Evolutionary conservation across 2,797 vertebrate species (phyloP).

Genomic region (Aphelocoma californica): DNA sequence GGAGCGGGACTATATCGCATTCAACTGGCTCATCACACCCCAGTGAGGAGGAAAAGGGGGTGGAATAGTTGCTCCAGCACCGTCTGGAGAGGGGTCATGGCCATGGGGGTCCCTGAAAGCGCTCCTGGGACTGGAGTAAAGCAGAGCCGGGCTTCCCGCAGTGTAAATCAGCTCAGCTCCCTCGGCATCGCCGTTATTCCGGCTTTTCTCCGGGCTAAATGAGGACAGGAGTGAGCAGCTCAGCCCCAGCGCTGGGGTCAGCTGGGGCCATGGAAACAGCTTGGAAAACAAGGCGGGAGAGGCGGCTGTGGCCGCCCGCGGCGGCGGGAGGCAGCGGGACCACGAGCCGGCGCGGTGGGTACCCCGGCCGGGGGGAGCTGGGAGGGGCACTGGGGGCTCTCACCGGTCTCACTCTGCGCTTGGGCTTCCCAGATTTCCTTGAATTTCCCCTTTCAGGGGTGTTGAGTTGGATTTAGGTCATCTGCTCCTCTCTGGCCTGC

Average conservation of each 20-base stretch:
- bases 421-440: neutral
- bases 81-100: rapidly evolving
- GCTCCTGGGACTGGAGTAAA: neutral
- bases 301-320: neutral
- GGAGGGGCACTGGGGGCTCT: neutral
- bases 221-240: constrained; percentile 58
- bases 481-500: neutral
- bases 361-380: rapidly evolving
- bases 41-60: neutral
- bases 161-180: neutral
- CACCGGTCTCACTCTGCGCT: rapidly evolving
- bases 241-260: constrained; percentile 45
- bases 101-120: rapidly evolving
- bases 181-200: neutral
- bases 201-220: constrained; percentile 48
- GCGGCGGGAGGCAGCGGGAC: neutral
- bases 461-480: neutral
- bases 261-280: constrained; percentile 43
- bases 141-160: neutral
- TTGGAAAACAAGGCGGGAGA: constrained; percentile 31
- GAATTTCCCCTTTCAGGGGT: neutral
- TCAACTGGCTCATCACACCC: rapidly evolving
- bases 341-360: neutral
- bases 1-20: rapidly evolving
- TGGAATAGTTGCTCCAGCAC: neutral